These are phyloP conservation scores for Steromphala cineraria DNA, from an alignment of 2,888 invertebrate species.

Conservation along the genomic window DNA sequence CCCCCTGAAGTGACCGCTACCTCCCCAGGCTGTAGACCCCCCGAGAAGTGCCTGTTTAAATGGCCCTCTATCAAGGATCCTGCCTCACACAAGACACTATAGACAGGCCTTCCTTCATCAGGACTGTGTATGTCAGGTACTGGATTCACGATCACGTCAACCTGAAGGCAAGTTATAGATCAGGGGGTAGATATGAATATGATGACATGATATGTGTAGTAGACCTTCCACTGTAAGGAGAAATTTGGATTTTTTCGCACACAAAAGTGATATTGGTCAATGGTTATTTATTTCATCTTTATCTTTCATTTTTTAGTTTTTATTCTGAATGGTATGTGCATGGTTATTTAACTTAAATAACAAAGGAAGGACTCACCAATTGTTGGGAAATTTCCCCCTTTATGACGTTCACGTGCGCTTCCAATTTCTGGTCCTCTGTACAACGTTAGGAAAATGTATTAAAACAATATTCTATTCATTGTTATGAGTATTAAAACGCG, in stretches of 20 bases:
- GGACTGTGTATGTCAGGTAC: neutral
- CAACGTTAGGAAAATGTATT: too few relatives aligned
- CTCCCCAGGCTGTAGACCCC: neutral
- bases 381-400: neutral
- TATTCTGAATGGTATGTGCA: too few relatives aligned
- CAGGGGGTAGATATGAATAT: neutral
- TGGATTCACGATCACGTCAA: neutral
- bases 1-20: neutral
- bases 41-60: neutral
- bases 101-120: neutral
- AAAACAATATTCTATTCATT: too few relatives aligned
- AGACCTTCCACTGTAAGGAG: too few relatives aligned
- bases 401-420: neutral
- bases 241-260: too few relatives aligned
- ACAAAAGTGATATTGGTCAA: too few relatives aligned
- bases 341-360: too few relatives aligned
- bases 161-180: neutral
- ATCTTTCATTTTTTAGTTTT: too few relatives aligned
- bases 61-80: neutral
- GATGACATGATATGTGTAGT: too few relatives aligned
- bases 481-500: too few relatives aligned
- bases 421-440: neutral
- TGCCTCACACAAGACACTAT: neutral
- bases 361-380: neutral
- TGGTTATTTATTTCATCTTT: too few relatives aligned